phyloP scores from a whole-genome alignment of 2,888 invertebrate genomes.

The Amphipyra berbera region DNA sequence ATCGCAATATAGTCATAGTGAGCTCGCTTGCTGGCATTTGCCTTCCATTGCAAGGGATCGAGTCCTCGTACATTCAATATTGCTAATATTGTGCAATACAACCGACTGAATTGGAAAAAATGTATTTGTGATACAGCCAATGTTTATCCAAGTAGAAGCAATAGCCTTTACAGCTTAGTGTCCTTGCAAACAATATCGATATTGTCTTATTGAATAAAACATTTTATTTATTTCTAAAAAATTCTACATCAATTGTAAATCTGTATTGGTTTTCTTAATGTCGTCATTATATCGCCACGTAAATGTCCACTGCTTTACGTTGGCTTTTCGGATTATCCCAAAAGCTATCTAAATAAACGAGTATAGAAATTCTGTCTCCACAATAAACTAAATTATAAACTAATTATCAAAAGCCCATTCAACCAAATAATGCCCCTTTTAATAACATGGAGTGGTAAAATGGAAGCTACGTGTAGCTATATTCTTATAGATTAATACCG shows the following conservation, averaged over 20 bases:
- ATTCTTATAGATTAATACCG: constrained; percentile 74
- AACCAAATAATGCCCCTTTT: constrained; percentile 24
- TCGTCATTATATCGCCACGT: constrained; percentile 34
- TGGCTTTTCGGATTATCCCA: constrained; percentile 46
- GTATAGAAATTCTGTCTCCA: constrained; percentile 45
- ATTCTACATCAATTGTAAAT: constrained; percentile 24
- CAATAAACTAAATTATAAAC: constrained; percentile 40
- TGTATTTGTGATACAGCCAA: constrained; percentile 55
- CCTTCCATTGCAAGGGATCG: constrained; percentile 76
- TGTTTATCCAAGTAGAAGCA: constrained; percentile 48
- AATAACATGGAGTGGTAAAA: constrained; percentile 11
- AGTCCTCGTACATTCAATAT: constrained; percentile 77
- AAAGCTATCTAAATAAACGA: constrained; percentile 51
- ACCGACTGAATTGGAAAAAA: constrained; percentile 65
- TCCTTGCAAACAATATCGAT: constrained; percentile 22
- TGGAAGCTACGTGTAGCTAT: constrained; percentile 23
- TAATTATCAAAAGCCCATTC: constrained; percentile 38
- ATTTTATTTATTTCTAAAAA: constrained; percentile 23
- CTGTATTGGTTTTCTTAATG: constrained; percentile 31
- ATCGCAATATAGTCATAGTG: constrained; percentile 79
- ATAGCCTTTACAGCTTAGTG: constrained; percentile 38
- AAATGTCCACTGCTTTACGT: constrained; percentile 44
- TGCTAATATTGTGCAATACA: constrained; percentile 81
- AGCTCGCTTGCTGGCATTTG: constrained; percentile 76
- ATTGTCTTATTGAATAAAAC: constrained; percentile 13